Percentiles rank a stretch among this genome's conserved stretches.
Conservation (phyloP, 2,797 vertebrate species). For the Gobionotothen gibberifrons region DNA sequence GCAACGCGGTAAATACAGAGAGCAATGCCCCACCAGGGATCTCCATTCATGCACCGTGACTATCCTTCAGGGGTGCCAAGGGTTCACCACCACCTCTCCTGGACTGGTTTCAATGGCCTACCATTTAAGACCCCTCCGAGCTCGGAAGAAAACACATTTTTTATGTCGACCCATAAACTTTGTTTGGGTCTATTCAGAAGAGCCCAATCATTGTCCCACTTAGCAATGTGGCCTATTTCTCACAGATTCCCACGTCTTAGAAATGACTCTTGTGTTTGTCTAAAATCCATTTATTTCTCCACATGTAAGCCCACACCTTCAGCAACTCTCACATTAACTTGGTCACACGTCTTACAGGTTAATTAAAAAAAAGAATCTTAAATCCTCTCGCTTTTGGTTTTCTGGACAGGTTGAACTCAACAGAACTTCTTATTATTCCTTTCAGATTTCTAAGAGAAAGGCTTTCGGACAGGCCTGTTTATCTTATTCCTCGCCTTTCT, state of each 20-base stretch:
- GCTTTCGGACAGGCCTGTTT: slow-evolving; percentile 26
- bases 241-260: slow-evolving; percentile 76
- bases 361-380: slow-evolving; percentile 20
- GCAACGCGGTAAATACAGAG: slow-evolving; percentile 83
- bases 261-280: slow-evolving; percentile 52
- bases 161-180: slow-evolving; percentile 84
- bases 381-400: slow-evolving; percentile 29
- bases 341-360: slow-evolving; percentile 53
- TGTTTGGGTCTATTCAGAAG: slow-evolving; percentile 75
- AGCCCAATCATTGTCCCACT: slow-evolving; percentile 74
- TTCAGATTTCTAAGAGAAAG: slow-evolving; percentile 39
- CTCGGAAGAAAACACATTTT: slow-evolving; percentile 82
- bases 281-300: slow-evolving; percentile 58
- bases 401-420: slow-evolving; percentile 28
- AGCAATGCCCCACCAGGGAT: slow-evolving; percentile 90
- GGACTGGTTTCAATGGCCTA: slow-evolving; percentile 77
- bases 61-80: slow-evolving; percentile 83
- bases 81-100: slow-evolving; percentile 89
- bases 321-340: slow-evolving; percentile 54
- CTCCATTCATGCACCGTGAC: slow-evolving; percentile 83
- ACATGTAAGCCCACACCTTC: slow-evolving; percentile 43
- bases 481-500: slow-evolving; percentile 8
- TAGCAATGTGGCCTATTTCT: slow-evolving; percentile 72
- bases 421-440: slow-evolving; percentile 46
- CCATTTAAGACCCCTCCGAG: slow-evolving; percentile 82